Evolutionary conservation across 2,888 invertebrate genomes (phyloP), one percentile per base, ranked within the genome.

Genomic region (Caenorhabditis sulstoni): DNA sequence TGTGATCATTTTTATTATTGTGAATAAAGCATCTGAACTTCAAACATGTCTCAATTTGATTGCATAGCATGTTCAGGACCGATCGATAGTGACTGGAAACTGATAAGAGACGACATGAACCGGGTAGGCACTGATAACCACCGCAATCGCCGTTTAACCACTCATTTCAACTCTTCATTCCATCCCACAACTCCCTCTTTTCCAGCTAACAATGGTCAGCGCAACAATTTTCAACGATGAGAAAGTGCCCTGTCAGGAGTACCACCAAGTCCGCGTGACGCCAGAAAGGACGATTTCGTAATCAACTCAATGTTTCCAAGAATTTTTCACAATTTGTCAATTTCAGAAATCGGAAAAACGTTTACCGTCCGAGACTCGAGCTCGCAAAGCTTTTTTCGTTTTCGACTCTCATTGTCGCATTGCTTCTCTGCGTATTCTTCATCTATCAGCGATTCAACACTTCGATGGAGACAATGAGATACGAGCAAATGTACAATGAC

Each of bases 401-500:
- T 5, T 18, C 47, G 35, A 29, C 57, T 20, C 9, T 57, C 29
- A 5, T 29, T 1, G 7, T 66, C 3, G 11, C 23, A 20, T 57
- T 66, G 66, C 4, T 57, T 44, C 35, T 66, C 0, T 3, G 37
- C 3, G 49, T 8, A 1, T 8, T 47, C n/a, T 57, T 39, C 37
- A 37, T 49, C 0, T 57, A 22, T 22, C 18, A 66, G 45, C 41
- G 65, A 7, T 44, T 47, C 37, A 44, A 66, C 11, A 12, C 1
- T 9, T 47, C 45, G 18, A 29, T 52, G 61, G 41, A 57, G 9
- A 23, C 39, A 0, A 18, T 45, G 37, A 41, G 49, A 18, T 62
- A 57, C 44, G 35, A 59, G 39, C 29, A 59, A 41, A 53, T 70
- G 68, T 77, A 65, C 53, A 64, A 70, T 5, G 70, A 77, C 12